phyloP scores from a whole-genome alignment of 2,113 vertebrate genomes.

The mouse (Mus musculus) region DNA sequence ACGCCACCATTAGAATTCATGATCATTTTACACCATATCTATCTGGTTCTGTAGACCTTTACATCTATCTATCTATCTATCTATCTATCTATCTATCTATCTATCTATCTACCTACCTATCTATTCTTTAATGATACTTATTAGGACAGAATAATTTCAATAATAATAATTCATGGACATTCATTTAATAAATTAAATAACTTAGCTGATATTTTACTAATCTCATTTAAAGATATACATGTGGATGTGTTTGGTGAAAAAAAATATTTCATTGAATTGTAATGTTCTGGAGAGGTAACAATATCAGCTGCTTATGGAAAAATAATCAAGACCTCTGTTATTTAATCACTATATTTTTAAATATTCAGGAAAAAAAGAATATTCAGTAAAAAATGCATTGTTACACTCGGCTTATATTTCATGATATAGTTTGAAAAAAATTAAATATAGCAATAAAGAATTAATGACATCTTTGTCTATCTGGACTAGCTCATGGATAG shows the following conservation, averaged over 20 bases:
- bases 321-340: background rate
- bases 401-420: conserved; percentile 21
- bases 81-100: background rate
- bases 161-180: background rate
- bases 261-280: background rate
- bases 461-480: conserved; percentile 9
- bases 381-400: background rate
- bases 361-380: conserved; percentile 46
- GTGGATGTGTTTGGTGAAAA: background rate
- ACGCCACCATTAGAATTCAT: background rate
- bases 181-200: background rate
- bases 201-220: background rate
- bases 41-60: background rate
- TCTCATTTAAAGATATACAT: background rate
- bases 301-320: background rate
- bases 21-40: background rate
- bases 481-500: background rate
- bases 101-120: too few species aligned
- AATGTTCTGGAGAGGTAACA: background rate
- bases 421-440: background rate
- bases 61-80: too few species aligned
- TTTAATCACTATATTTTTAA: conserved; percentile 24
- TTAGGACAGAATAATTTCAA: background rate
- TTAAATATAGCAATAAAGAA: background rate
- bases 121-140: background rate